Conservation (phyloP, 2,888 invertebrate genomes). For the Perizoma flavofasciatum region DNA sequence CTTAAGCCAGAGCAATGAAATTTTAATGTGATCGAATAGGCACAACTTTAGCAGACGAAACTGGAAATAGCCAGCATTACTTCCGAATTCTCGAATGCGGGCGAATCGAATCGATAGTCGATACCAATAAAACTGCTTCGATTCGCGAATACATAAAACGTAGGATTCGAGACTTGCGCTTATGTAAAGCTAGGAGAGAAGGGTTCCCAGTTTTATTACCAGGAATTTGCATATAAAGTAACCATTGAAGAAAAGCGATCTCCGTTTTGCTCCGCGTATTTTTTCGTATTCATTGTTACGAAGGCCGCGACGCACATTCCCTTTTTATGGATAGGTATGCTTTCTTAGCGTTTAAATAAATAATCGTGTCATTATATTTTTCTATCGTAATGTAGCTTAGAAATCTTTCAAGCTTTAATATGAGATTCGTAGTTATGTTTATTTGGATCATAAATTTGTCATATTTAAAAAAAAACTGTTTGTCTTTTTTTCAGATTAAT, state of each 20-base stretch:
- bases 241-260: slow-evolving; percentile 84
- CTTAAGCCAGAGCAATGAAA: slow-evolving; percentile 68
- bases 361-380: slow-evolving; percentile 76
- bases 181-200: slow-evolving; percentile 79
- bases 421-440: slow-evolving; percentile 58
- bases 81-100: slow-evolving; percentile 73
- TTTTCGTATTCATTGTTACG: slow-evolving; percentile 81
- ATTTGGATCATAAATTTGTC: slow-evolving; percentile 54
- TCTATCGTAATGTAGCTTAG: slow-evolving; percentile 66
- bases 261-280: slow-evolving; percentile 68
- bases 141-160: slow-evolving; percentile 82
- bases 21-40: slow-evolving; percentile 74
- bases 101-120: slow-evolving; percentile 76
- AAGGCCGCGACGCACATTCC: slow-evolving; percentile 69
- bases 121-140: slow-evolving; percentile 80
- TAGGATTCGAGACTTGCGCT: slow-evolving; percentile 77
- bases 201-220: slow-evolving; percentile 81
- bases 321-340: slow-evolving; percentile 76
- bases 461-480: slow-evolving; percentile 44
- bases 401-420: slow-evolving; percentile 58
- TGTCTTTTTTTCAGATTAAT: slow-evolving; percentile 63
- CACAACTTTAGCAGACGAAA: slow-evolving; percentile 66
- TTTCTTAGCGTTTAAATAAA: slow-evolving; percentile 76
- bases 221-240: slow-evolving; percentile 84
- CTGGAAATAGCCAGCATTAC: slow-evolving; percentile 71